Conservation (phyloP, 2,797 vertebrate species). For the Acomys russatus region DNA sequence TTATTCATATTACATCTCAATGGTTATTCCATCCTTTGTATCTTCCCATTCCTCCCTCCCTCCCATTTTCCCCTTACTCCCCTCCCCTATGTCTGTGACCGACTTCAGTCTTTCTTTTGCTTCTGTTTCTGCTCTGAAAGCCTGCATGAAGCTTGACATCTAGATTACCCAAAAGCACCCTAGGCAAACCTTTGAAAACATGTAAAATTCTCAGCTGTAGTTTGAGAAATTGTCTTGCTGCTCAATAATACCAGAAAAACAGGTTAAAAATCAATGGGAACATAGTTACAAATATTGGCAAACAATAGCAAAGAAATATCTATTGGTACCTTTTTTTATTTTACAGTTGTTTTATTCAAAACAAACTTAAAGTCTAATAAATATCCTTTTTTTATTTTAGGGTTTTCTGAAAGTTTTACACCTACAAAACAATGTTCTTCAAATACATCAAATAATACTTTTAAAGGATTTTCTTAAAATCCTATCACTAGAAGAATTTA, state of each 20-base stretch:
- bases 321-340: background rate
- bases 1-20: no score
- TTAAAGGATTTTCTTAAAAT: constrained; percentile 43
- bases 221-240: background rate
- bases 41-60: no score
- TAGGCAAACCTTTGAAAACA: background rate
- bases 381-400: no score
- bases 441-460: constrained; percentile 7
- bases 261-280: background rate
- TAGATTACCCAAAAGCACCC: constrained; percentile 3
- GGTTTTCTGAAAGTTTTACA: constrained; percentile 34
- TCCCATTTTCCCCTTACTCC: no score
- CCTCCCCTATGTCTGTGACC: no score
- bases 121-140: background rate
- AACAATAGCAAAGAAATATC: constrained; percentile 42
- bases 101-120: background rate
- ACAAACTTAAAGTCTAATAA: no score
- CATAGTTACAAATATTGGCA: background rate
- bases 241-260: background rate
- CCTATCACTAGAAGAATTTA: background rate
- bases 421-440: constrained; percentile 13
- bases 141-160: background rate
- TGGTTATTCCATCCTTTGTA: no score
- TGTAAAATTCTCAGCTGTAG: background rate
- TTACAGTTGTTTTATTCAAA: no score